Conservation (phyloP, 2,113 vertebrate species). For the Spilogale gracilis region DNA sequence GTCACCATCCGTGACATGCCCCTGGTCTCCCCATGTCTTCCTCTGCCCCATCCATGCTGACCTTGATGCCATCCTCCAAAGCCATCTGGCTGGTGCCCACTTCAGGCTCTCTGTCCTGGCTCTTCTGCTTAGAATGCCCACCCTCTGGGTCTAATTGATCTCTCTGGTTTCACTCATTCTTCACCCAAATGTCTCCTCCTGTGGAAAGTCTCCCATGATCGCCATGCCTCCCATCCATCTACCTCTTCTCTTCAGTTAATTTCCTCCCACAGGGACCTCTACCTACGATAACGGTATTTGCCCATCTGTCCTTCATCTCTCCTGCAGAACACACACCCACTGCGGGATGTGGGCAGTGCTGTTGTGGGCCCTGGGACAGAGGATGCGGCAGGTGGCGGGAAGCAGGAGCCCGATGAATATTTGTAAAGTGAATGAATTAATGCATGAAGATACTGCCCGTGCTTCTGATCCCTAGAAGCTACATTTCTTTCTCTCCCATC, state of each 20-base stretch:
- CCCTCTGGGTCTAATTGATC: background rate
- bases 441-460: background rate
- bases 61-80: background rate
- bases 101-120: background rate
- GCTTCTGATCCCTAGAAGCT: background rate
- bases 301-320: background rate
- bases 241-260: background rate
- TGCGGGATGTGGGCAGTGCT: background rate
- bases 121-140: background rate
- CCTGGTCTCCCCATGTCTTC: too few species aligned
- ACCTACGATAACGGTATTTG: background rate
- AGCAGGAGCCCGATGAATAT: conserved; percentile 1
- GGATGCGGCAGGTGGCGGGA: background rate
- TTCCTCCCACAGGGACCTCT: background rate
- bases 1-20: rapidly evolving
- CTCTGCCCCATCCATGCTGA: background rate
- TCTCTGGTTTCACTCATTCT: background rate
- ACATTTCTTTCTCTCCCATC: conserved; percentile 41
- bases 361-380: background rate
- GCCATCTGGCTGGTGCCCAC: background rate
- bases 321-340: background rate
- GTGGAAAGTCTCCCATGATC: background rate
- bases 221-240: background rate
- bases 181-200: background rate
- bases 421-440: conserved; percentile 46